A percentile compares a stretch with the other conserved stretches of the same genome.
These are phyloP conservation scores for Sycobia sp. DNA, from an alignment of 1,140 invertebrate species.

Conservation along the genomic window DNA sequence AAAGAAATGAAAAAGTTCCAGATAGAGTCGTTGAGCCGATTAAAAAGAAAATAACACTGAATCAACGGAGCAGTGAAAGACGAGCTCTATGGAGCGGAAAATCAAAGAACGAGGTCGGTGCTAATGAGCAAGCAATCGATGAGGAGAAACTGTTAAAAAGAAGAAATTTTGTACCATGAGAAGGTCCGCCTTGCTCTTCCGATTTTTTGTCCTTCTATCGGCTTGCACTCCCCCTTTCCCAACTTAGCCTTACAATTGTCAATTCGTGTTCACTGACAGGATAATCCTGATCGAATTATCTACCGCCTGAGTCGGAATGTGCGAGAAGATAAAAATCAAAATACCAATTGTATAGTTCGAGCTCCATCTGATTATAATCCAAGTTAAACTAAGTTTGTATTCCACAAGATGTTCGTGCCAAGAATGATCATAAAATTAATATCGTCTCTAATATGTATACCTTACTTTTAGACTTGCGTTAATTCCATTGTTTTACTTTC, in stretches of 20 bases:
- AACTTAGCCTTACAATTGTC: slow-evolving; percentile 3
- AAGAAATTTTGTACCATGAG: too few relatives aligned
- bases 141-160: slow-evolving; percentile 19
- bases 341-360: slow-evolving; percentile 20
- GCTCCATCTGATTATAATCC: slow-evolving; percentile 6
- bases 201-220: not conserved
- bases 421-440: too few relatives aligned
- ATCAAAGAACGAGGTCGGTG: slow-evolving; percentile 25
- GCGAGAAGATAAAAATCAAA: slow-evolving; percentile 18
- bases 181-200: too few relatives aligned
- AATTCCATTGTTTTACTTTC: too few relatives aligned
- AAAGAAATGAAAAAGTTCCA: slow-evolving; percentile 7
- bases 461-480: too few relatives aligned
- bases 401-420: too few relatives aligned
- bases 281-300: slow-evolving; percentile 20
- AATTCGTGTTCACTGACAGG: slow-evolving; percentile 7
- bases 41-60: not conserved
- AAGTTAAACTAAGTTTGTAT: slow-evolving; percentile 25
- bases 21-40: not conserved
- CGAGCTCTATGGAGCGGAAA: not conserved
- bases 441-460: too few relatives aligned
- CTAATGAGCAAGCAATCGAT: slow-evolving; percentile 31
- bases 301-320: not conserved
- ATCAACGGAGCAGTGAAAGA: not conserved
- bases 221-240: not conserved